Evolutionary conservation across 2,888 invertebrate species (phyloP), one percentile per base, ranked within the genome.

Genomic region (Unio pictorum): DNA sequence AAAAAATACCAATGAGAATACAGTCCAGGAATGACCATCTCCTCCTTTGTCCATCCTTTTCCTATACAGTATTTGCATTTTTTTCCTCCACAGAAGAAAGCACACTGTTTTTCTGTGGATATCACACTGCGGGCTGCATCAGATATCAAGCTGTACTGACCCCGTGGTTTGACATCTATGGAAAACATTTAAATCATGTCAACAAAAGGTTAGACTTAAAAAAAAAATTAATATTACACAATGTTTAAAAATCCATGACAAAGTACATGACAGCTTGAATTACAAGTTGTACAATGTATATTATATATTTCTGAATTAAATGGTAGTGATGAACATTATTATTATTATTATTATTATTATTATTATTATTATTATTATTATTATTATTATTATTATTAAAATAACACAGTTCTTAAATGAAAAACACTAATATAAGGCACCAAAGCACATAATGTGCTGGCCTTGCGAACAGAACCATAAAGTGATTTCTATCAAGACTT

Each of bases 51-150:
- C 76, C 92, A 90, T 92, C 93, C 93, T 70, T 92, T 92, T 69
- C 93, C 92, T 0, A 74, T 77, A 88, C 95, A 95, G 90, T 96
- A 96, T 87, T 94, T 94, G 91, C 96, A 96, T 72, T 93, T 92
- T 57, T 93, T 91, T 0, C 96, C 96, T 1, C 95, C 95, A 89
- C 96, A 96, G 91, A 96, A 95, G 81, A 96, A 92, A 57, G 94
- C 93, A 87, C 96, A 96, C 86, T 94, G 94, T 70, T 94, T 91
- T 15, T 93, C 93, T 1, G 93, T 92, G 0, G 95, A 95, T 0
- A 95, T 87, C 20, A 88, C 72, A 56, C 86, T 82, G 8, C 91
- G 84, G 1, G 90, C 82, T 63, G 84, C 84, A 76, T 90, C 89
- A 2, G 89, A 86, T 5, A 90, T 72, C 59, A 80, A 78, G 54